These are phyloP conservation scores for Helostoma temminkii DNA, from an alignment of 2,797 vertebrate genomes.

Conservation along the genomic window DNA sequence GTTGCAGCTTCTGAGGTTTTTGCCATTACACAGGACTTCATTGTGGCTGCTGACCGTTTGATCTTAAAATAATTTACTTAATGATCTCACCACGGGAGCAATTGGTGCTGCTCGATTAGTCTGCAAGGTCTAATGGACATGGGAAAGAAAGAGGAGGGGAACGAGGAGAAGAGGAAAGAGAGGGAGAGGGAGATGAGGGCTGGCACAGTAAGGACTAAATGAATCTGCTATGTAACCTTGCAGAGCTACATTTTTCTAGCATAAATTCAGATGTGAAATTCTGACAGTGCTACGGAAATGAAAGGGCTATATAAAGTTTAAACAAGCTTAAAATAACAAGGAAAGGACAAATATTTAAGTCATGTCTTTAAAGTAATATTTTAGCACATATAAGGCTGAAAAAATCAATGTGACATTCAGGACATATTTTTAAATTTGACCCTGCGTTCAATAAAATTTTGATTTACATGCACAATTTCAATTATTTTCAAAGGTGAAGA, in stretches of 20 bases:
- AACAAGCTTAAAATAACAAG: constrained; percentile 28
- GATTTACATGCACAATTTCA: background rate
- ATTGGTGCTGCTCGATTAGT: constrained; percentile 97
- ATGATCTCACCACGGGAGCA: constrained; percentile 99
- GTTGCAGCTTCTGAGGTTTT: constrained; percentile 94
- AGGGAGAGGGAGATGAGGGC: constrained; percentile 35
- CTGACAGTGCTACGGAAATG: constrained; percentile 28
- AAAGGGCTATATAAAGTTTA: constrained; percentile 27
- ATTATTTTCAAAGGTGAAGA: background rate
- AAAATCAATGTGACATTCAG: background rate
- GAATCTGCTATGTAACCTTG: constrained; percentile 82
- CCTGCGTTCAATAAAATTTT: background rate
- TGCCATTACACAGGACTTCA: constrained; percentile 97
- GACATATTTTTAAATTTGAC: background rate
- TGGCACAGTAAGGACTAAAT: constrained; percentile 77
- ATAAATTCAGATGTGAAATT: constrained; percentile 58
- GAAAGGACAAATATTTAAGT: background rate
- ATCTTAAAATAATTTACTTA: constrained; percentile 99
- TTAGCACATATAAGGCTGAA: background rate
- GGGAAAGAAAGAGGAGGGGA: constrained; percentile 86
- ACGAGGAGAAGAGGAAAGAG: constrained; percentile 51
- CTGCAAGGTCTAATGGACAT: constrained; percentile 99
- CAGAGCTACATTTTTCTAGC: constrained; percentile 72
- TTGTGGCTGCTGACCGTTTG: constrained; percentile 99
- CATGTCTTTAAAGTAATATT: constrained; percentile 6